phyloP scores from a whole-genome alignment of 2,888 invertebrate species.

The Rhorus exstirpatorius region DNA sequence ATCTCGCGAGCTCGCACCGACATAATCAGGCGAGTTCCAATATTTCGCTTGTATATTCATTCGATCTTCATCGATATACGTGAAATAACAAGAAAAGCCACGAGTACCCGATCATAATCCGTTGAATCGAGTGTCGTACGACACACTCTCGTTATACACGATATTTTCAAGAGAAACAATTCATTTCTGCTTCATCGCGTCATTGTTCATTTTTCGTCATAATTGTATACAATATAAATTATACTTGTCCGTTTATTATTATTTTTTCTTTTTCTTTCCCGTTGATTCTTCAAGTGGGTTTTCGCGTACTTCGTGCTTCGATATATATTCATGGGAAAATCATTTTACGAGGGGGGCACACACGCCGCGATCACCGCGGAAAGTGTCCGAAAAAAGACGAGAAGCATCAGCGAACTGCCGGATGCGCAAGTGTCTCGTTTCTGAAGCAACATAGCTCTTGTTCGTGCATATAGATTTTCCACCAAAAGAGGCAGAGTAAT shows the following conservation, averaged over 20 bases:
- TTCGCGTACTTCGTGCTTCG: not conserved
- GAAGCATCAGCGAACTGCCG: not conserved
- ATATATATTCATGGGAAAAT: not conserved
- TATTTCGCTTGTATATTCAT: not conserved
- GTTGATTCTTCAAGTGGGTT: not conserved
- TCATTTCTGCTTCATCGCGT: not conserved
- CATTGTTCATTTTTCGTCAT: not conserved
- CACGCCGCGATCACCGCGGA: not conserved
- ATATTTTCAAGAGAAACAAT: not conserved
- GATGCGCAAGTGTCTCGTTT: conserved; percentile 27
- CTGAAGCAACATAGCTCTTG: conserved; percentile 8
- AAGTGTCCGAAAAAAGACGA: conserved; percentile 8
- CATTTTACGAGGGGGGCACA: not conserved
- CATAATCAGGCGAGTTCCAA: not conserved
- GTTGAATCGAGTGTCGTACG: not conserved
- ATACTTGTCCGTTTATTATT: not conserved
- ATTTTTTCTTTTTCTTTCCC: not conserved
- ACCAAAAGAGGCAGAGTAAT: conserved; percentile 25
- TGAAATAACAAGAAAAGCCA: not conserved
- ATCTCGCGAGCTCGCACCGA: not conserved
- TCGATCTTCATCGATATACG: not conserved
- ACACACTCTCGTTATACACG: not conserved
- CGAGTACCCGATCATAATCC: not conserved
- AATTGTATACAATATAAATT: not conserved
- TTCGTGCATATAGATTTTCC: conserved; percentile 49